Evolutionary conservation across 2,113 vertebrate genomes (phyloP).

Genomic region (Psephotus haematonotus): DNA sequence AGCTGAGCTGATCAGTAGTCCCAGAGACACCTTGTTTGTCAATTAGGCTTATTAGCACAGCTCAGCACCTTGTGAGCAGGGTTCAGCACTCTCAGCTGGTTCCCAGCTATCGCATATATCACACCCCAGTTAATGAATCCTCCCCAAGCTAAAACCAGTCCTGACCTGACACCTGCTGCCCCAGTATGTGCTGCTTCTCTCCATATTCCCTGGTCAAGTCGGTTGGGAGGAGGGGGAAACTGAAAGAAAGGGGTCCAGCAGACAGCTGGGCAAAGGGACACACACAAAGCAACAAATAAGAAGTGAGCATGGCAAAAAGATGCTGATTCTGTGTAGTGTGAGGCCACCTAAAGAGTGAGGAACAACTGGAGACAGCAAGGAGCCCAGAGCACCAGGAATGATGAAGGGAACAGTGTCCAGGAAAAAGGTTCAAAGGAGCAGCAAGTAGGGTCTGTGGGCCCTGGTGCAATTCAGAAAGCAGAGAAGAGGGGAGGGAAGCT

Average conservation of each 20-base stretch:
- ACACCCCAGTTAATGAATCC: not conserved
- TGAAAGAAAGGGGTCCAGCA: not conserved
- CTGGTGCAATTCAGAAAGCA: not conserved
- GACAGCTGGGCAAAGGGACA: not conserved
- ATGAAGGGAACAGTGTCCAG: not conserved
- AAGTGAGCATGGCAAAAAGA: fast-evolving
- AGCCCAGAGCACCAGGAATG: not conserved
- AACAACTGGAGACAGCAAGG: not conserved
- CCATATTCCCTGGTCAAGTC: not conserved
- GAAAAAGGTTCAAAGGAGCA: fast-evolving
- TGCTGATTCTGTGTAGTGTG: not conserved
- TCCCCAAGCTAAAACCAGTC: fast-evolving
- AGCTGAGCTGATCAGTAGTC: not conserved
- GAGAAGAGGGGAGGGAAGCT: not conserved
- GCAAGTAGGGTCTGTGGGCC: not conserved
- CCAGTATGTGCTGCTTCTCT: not conserved
- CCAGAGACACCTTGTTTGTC: not conserved
- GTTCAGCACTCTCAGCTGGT: not conserved
- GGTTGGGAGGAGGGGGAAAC: not conserved
- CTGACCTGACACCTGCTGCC: not conserved
- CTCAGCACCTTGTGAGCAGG: fast-evolving
- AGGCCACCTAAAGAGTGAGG: not conserved
- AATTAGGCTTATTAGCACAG: not conserved
- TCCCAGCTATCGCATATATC: fast-evolving
- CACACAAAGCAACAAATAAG: not conserved